Evolutionary conservation across 1,140 invertebrate genomes (phyloP).

Genomic region (Zaprionus kolodkinae): DNA sequence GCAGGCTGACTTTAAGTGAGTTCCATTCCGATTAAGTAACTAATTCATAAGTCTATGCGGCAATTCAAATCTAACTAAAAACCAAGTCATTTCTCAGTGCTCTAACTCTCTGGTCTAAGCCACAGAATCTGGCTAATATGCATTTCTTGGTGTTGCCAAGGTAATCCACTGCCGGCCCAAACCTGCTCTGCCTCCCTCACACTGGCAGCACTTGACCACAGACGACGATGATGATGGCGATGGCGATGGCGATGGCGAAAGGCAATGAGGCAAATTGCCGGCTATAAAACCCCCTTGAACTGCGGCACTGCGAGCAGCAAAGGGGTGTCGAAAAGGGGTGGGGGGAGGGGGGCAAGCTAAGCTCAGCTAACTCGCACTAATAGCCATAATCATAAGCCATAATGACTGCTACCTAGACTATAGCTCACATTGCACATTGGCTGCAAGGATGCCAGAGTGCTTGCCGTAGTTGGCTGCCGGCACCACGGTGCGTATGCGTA

Average conservation of each 20-base stretch:
- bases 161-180: constrained; percentile 29
- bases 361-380: constrained; percentile 68
- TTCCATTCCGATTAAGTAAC: not conserved
- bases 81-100: constrained; percentile 15
- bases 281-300: constrained; percentile 41
- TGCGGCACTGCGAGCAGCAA: not conserved
- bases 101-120: constrained; percentile 16
- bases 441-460: not conserved
- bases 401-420: constrained; percentile 59
- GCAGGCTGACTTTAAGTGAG: not conserved
- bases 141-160: constrained; percentile 37
- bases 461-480: not conserved
- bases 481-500: constrained; percentile 51
- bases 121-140: constrained; percentile 37
- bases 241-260: constrained; percentile 2
- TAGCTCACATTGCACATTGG: constrained; percentile 45
- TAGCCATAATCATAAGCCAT: constrained; percentile 81
- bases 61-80: constrained; percentile 11
- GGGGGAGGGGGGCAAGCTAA: constrained; percentile 31
- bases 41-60: not conserved
- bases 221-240: constrained; percentile 21
- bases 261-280: constrained; percentile 44
- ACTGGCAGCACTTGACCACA: constrained; percentile 32
- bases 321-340: not conserved
- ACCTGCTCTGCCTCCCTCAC: not conserved